A percentile compares a stretch with the other conserved stretches of the same genome.
phyloP scores from a whole-genome alignment of 2,888 invertebrate genomes.

The Caprella mutica region DNA sequence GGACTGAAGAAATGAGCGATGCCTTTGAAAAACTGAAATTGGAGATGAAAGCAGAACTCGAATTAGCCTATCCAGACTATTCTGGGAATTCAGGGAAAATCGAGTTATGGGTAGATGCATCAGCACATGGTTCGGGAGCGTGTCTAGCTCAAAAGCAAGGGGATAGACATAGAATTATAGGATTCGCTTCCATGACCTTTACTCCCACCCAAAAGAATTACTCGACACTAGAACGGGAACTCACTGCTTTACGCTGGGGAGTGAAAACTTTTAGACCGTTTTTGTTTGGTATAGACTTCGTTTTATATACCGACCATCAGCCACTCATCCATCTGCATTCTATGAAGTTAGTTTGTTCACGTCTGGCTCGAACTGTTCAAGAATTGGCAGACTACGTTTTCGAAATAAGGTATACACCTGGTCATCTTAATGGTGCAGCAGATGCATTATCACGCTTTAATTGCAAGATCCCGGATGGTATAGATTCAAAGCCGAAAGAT shows the following conservation, averaged over 20 bases:
- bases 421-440: background rate
- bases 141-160: background rate
- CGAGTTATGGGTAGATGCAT: background rate
- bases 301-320: background rate
- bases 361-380: background rate
- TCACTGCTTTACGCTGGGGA: background rate
- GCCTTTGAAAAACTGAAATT: background rate
- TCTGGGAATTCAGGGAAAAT: background rate
- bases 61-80: conserved; percentile 2
- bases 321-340: background rate
- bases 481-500: background rate
- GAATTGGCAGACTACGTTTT: background rate
- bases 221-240: background rate
- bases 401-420: background rate
- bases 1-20: background rate
- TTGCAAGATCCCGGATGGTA: background rate
- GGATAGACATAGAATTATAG: background rate
- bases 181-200: conserved; percentile 1
- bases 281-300: background rate
- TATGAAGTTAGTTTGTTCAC: background rate
- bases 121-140: background rate
- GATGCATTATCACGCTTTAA: background rate
- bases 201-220: background rate
- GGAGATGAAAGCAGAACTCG: background rate
- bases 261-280: background rate